A percentile compares a stretch with the other conserved stretches of the same genome.
Conservation (phyloP, 2,797 vertebrate genomes). For the Oryzias sinensis region DNA sequence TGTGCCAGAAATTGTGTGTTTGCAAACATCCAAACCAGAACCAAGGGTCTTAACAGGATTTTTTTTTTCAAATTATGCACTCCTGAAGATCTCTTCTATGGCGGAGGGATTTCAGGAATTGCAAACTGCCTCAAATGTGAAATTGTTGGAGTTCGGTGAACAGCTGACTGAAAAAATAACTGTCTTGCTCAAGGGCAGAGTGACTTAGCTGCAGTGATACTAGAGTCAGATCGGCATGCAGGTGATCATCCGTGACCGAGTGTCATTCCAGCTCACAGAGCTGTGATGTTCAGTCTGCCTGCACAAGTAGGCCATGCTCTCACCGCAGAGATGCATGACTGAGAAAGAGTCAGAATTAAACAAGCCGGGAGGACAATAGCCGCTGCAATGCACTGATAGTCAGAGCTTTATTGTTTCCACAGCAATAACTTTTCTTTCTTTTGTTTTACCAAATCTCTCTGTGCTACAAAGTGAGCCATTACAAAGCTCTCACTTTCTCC, state of each 20-base stretch:
- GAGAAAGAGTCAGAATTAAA: conserved; percentile 60
- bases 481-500: conserved; percentile 22
- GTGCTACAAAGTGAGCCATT: conserved; percentile 28
- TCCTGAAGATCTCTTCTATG: no score
- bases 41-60: conserved; percentile 27
- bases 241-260: conserved; percentile 76
- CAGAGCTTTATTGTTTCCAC: conserved; percentile 9
- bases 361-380: conserved; percentile 57
- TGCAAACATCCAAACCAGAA: conserved; percentile 41
- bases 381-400: conserved; percentile 44
- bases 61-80: no score
- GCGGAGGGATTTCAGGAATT: conserved; percentile 13
- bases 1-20: conserved; percentile 9
- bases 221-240: conserved; percentile 59
- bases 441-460: conserved; percentile 18
- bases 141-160: conserved; percentile 51
- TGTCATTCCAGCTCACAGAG: conserved; percentile 76
- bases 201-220: conserved; percentile 64
- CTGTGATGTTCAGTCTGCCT: conserved; percentile 72
- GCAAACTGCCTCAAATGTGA: conserved; percentile 38
- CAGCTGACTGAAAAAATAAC: conserved; percentile 50
- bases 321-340: conserved; percentile 55
- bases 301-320: conserved; percentile 73
- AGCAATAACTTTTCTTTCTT: conserved; percentile 16
- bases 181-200: conserved; percentile 55